These are phyloP conservation scores for Brienomyrus brachyistius DNA, from an alignment of 2,113 vertebrate species.

Conservation along the genomic window DNA sequence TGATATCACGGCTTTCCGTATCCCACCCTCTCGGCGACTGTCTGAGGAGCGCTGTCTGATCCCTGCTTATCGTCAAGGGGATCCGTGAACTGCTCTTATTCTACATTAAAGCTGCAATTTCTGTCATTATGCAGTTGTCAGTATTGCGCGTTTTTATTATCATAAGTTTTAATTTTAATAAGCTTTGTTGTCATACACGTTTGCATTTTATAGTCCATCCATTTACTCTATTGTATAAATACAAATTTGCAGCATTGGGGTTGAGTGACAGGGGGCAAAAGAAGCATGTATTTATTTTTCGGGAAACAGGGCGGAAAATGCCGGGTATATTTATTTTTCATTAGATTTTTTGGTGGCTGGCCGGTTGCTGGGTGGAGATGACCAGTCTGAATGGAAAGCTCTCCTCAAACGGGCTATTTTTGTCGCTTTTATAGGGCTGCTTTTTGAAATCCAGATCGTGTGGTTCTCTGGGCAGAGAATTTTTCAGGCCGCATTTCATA, in stretches of 20 bases:
- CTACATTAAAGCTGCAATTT: not conserved
- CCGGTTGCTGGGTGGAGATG: not conserved
- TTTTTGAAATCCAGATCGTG: not conserved
- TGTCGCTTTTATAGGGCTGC: not conserved
- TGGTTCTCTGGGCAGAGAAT: not conserved
- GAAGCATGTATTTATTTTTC: not conserved
- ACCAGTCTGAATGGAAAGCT: not conserved
- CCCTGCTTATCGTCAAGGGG: not conserved
- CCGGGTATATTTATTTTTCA: not conserved
- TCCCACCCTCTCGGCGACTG: not conserved
- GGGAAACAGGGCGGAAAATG: not conserved
- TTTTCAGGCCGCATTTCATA: not conserved
- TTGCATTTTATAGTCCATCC: not conserved
- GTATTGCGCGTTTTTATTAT: not conserved
- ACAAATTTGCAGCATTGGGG: not conserved
- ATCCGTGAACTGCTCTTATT: not conserved
- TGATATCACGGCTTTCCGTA: conserved; percentile 5
- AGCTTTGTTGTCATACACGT: not conserved
- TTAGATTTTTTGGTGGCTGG: not conserved
- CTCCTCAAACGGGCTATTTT: not conserved
- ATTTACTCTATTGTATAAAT: not conserved
- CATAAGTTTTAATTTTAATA: not conserved
- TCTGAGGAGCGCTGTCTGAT: not conserved
- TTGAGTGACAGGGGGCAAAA: not conserved
- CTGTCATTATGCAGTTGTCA: not conserved